These are phyloP conservation scores for Lepidothrix coronata DNA, from an alignment of 2,113 vertebrate species.

Conservation along the genomic window DNA sequence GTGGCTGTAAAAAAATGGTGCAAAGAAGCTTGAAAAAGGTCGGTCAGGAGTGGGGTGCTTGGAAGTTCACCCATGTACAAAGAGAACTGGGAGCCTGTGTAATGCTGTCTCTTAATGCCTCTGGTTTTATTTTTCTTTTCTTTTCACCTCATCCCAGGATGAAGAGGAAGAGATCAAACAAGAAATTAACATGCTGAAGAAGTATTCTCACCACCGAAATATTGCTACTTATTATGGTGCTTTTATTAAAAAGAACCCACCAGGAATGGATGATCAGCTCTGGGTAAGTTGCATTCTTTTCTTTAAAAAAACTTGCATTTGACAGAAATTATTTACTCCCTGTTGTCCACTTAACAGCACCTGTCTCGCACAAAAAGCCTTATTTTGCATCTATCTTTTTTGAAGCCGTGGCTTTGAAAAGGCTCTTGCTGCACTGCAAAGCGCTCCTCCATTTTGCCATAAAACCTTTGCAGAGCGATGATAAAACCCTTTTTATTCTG, in stretches of 20 bases:
- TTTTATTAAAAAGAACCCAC: conserved; percentile 98
- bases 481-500: not conserved
- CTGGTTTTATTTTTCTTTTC: not conserved
- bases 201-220: conserved; percentile 97
- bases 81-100: not conserved
- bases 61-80: fast-evolving
- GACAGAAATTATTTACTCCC: not conserved
- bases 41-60: not conserved
- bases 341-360: not conserved
- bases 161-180: conserved; percentile 99
- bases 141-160: conserved; percentile 76
- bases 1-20: not conserved
- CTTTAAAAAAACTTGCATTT: not conserved
- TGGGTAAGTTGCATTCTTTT: conserved; percentile 81
- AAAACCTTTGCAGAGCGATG: not conserved
- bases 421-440: not conserved
- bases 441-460: not conserved
- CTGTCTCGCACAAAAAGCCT: not conserved
- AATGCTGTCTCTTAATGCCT: not conserved
- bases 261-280: conserved; percentile 95
- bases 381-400: not conserved
- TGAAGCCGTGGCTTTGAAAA: not conserved
- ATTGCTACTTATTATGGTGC: conserved; percentile 98
- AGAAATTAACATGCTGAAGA: conserved; percentile 99
- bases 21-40: not conserved